phyloP scores from a whole-genome alignment of 2,797 vertebrate genomes.

The Ctenochaetus hawaiiensis region DNA sequence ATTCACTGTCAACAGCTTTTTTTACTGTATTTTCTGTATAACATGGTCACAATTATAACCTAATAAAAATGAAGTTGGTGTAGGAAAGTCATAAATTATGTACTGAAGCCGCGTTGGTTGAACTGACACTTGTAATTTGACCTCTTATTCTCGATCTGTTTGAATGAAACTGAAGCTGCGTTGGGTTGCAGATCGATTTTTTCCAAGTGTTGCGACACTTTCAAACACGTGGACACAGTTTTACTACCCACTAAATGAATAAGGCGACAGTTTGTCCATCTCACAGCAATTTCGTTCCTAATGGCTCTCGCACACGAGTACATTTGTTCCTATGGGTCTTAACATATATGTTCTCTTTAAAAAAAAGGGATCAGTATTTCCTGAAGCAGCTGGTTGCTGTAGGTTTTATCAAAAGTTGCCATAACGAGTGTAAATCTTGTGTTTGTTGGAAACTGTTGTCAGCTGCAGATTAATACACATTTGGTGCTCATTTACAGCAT shows the following conservation, averaged over 20 bases:
- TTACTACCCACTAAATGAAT: too few species aligned
- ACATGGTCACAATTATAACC: not conserved
- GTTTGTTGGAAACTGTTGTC: not conserved
- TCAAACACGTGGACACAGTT: too few species aligned
- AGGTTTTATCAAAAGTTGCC: not conserved
- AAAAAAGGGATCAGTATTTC: not conserved
- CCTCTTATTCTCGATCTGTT: not conserved
- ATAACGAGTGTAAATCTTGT: not conserved
- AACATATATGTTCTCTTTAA: not conserved
- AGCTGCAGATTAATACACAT: not conserved
- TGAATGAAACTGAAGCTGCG: too few species aligned
- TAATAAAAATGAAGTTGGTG: not conserved
- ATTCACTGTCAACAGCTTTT: not conserved
- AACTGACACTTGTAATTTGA: not conserved
- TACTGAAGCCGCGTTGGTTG: not conserved
- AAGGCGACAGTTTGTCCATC: too few species aligned
- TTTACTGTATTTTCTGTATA: not conserved
- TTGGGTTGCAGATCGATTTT: too few species aligned
- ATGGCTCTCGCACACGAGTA: too few species aligned
- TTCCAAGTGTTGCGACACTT: too few species aligned
- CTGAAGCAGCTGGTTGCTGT: not conserved
- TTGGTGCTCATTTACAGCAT: not conserved
- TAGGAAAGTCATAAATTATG: not conserved
- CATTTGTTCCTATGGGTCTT: not conserved
- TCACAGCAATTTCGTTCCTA: too few species aligned